Conservation (phyloP, 2,888 invertebrate genomes). For the Drosophila greeni region DNA sequence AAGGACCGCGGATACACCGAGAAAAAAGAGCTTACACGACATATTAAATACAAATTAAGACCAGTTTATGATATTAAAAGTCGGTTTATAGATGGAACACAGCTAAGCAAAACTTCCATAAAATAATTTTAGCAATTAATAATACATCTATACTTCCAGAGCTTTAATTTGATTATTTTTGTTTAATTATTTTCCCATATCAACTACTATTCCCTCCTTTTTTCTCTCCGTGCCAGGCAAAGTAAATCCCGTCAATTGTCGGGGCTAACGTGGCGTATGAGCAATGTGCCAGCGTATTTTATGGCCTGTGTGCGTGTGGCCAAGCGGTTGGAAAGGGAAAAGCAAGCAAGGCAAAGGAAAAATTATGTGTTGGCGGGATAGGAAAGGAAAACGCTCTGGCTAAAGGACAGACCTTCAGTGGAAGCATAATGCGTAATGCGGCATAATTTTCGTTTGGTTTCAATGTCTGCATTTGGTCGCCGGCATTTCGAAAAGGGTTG, state of each 20-base stretch:
- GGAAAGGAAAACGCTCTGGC: background rate
- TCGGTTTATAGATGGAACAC: rapidly evolving
- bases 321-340: slow-evolving; percentile 29
- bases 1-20: slow-evolving; percentile 1
- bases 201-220: no score
- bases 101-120: background rate
- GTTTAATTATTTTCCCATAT: no score
- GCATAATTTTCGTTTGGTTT: slow-evolving; percentile 52
- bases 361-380: background rate
- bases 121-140: background rate
- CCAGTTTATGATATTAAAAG: background rate
- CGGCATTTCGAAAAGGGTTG: slow-evolving; percentile 34
- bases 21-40: background rate
- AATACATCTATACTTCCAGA: no score
- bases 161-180: background rate
- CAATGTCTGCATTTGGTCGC: slow-evolving; percentile 59
- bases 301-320: slow-evolving; percentile 60
- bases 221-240: slow-evolving; percentile 18
- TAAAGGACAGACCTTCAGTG: slow-evolving; percentile 23
- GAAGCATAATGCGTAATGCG: slow-evolving; percentile 46
- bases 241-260: slow-evolving; percentile 57
- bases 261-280: slow-evolving; percentile 63
- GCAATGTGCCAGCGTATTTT: slow-evolving; percentile 61
- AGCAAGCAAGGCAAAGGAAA: slow-evolving; percentile 1
- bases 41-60: rapidly evolving